Base-by-base conservation (phyloP, 2,113 vertebrate genomes). In the Girardinichthys multiradiatus region DNA sequence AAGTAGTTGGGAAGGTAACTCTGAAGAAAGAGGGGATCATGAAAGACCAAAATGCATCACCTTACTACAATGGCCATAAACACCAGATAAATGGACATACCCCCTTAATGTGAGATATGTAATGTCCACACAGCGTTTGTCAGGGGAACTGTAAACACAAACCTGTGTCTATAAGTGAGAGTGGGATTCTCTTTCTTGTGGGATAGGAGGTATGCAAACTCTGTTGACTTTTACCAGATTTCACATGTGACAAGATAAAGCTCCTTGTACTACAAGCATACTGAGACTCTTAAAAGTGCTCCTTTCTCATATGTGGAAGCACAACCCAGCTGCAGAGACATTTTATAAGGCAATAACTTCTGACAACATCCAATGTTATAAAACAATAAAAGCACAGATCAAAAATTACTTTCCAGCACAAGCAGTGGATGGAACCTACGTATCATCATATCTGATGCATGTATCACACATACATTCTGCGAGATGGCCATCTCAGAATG, bases 341-440 rank as follows among this genome's bases (percentile, higher is more conserved):
- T 83, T 91, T 88, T 81, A 87, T 64, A 79, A 76, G 77, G 80
- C 83, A 86, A 91, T 90, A 88, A 89, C 76, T 69, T 87, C 83
- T 64, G 69, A 74, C 76, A 70, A 72, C 81, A 88, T 86, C 85
- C 67, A 73, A 74, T 76, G 85, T 85, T 87, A 91, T 85, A 83
- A 70, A 72, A 45, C 15, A 70, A 87, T 91, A 85, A 91, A 92
- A 84, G 21, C 73, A 2, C 71, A 61, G 84, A 86, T 86, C 76
- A 84, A 74, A 86, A 87, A 79, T 81, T 66, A 66, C 83, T 87
- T 87, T 86, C 74, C 77, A 42, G 74, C 58, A 37, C 57, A 72
- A 77, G 66, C 66, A 33, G 48, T 66, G 33, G 59, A 65, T 62
- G 59, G 70, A 83, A 81, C 69, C 70, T 69, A 85, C 68, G 74